Evolutionary conservation across 2,113 vertebrate species (phyloP), one percentile per base, ranked within the genome.

Genomic region (Megatriorchis doriae): DNA sequence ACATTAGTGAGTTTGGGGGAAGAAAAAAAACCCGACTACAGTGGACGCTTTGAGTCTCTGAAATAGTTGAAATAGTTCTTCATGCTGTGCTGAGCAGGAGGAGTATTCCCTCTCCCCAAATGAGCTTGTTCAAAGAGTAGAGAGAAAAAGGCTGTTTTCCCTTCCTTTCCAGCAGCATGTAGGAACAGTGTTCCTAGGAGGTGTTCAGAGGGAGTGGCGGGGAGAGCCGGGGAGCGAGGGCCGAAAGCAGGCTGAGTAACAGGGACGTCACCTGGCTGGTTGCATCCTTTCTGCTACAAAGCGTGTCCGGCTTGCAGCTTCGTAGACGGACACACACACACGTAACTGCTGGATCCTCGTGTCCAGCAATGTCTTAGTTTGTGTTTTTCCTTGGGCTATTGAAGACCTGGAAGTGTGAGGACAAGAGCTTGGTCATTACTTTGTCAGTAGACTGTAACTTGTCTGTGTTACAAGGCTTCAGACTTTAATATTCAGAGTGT

Each of bases 121-220:
- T 10, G 20, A 94, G 23, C 52, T 36, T 65, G 31, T 32, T 91
- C 20, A 45, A 77, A 84, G 59, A 27, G 62, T 16, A 8, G 27
- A 43, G 62, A 63, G 72, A 67, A 36, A 34, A 23, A 32, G 32
- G 47, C 32, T 68, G 63, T 6, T 58, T 45, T 52, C 67, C 56
- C 78, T 92, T 66, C 50, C 56, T 74, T 93, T 70, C 56, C 90
- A 90, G 90, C 48, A 93, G 56, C 97, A 13, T 94, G 98, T 72
- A 92, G 20, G 62, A 96, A 92, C 98, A 98, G 78, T 14, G 12
- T 86, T 92, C 75, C 80, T 78, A 48, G 94, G 95, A 96, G 52
- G 52, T 48, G 58, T 82, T 96, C 59, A 12, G 75, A 71, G 93
- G 98, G 97, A 95, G 97, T 70, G 97, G 85, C 92, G 73, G 87